These are phyloP conservation scores for Turritopsis dohrnii DNA, from an alignment of 30 jellyfish, hydroid and myxozoan species.

Conservation along the genomic window DNA sequence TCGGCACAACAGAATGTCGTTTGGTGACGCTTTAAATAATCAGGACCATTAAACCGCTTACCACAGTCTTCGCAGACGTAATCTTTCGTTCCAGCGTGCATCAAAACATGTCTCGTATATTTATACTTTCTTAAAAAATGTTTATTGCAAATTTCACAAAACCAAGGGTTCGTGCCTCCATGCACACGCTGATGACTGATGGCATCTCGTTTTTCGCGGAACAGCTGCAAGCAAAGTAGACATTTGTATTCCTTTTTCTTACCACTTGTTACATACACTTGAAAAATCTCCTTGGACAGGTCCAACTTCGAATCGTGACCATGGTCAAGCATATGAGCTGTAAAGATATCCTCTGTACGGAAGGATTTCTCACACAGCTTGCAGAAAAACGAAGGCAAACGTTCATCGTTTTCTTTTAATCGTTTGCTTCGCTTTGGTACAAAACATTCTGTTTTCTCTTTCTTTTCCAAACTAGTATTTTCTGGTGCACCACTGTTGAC, in stretches of 20 bases:
- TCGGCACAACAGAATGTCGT: constrained; percentile 6
- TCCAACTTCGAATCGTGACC: constrained; percentile 7
- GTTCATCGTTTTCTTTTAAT: constrained; percentile 28
- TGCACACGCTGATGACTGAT: constrained; percentile 26
- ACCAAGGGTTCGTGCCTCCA: constrained; percentile 39
- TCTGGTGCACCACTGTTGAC: neutral
- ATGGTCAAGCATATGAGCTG: constrained; percentile 35
- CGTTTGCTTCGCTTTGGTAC: constrained; percentile 36
- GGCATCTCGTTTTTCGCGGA: constrained; percentile 37
- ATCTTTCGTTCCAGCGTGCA: constrained; percentile 27
- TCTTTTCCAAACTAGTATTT: neutral
- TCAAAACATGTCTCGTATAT: constrained; percentile 15
- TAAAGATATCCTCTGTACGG: constrained; percentile 26
- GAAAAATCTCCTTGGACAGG: constrained; percentile 12
- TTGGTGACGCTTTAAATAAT: constrained; percentile 25
- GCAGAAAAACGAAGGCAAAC: constrained; percentile 18
- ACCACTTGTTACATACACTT: constrained; percentile 13
- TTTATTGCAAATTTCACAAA: constrained; percentile 29
- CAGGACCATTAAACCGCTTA: constrained; percentile 26
- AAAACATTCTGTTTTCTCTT: neutral
- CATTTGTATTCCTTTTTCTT: constrained; percentile 28
- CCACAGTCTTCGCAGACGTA: constrained; percentile 26
- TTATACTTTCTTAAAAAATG: constrained; percentile 33
- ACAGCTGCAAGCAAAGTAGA: constrained; percentile 17
- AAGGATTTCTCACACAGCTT: constrained; percentile 28